Percentiles rank a stretch among this genome's conserved stretches.
These are phyloP conservation scores for Xylocampa areola DNA, from an alignment of 2,888 invertebrate genomes.

Conservation along the genomic window DNA sequence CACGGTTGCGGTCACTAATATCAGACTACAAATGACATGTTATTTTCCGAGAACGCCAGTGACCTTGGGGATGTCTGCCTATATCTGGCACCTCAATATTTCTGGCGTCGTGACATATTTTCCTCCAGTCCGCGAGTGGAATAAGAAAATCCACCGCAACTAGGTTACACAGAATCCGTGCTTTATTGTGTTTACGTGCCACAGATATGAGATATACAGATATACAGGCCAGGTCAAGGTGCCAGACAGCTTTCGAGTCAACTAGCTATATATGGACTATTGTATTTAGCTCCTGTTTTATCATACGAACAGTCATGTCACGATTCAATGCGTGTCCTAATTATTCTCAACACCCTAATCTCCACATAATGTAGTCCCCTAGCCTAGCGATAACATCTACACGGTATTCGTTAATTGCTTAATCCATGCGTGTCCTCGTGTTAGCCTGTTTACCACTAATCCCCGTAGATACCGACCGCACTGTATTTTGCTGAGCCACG, in stretches of 20 bases:
- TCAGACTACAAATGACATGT: conserved; percentile 45
- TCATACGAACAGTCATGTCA: conserved; percentile 71
- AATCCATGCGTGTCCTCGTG: conserved; percentile 80
- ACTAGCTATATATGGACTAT: conserved; percentile 81
- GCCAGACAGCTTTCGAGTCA: conserved; percentile 85
- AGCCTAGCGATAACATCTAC: conserved; percentile 71
- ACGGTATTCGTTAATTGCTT: conserved; percentile 77
- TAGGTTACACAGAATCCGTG: conserved; percentile 84
- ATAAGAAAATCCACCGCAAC: conserved; percentile 81
- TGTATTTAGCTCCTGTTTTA: conserved; percentile 79
- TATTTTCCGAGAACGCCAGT: conserved; percentile 61
- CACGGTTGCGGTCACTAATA: conserved; percentile 58
- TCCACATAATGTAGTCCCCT: conserved; percentile 77
- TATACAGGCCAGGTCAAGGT: conserved; percentile 84
- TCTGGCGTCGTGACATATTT: conserved; percentile 68
- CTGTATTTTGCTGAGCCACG: conserved; percentile 51
- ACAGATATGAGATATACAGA: conserved; percentile 86
- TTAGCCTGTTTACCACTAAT: conserved; percentile 64
- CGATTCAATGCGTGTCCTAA: conserved; percentile 74
- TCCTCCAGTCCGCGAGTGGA: conserved; percentile 74
- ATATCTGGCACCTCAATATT: conserved; percentile 64
- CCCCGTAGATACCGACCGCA: conserved; percentile 67
- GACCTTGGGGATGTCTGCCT: conserved; percentile 66
- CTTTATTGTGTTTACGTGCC: conserved; percentile 89
- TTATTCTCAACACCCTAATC: conserved; percentile 75